Base-by-base conservation (phyloP, 2,888 invertebrate genomes). In the Drosophila yooni region DNA sequence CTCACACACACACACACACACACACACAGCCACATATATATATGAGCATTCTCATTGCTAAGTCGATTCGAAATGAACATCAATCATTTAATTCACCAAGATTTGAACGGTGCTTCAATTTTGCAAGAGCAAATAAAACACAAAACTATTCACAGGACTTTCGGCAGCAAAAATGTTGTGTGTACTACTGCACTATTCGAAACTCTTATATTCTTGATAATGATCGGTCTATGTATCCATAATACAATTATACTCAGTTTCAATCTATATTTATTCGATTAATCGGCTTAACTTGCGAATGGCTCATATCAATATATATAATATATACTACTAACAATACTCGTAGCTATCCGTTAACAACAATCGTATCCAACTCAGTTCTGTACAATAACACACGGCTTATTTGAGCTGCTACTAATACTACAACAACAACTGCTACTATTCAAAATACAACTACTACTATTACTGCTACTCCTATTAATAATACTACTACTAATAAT, bases 11-110 rank as follows among this genome's bases (percentile, higher is more conserved):
- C 29, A 64, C 36, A 61, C 60, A 53, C 13, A 59, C 18, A 62
- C 29, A 29, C 29, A 64, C 40, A 63, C 48, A 65, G 18, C 53
- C 11, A 61, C 29, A 34, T 31, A 77, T 46, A 85, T 76, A 85
- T 84, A 88, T 85, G 88, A 85, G 88, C 85, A 85, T 85, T 88
- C 85, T 74, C 85, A 88, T 88, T 84, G 88, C 74, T 88, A 85
- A 85, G 88, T 85, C 84, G 84, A 85, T 87, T 81, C 78, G 70
- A 69, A 54, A 62, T 63, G 74, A 72, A 52, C 67, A 74, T 81
- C 75, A 74, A 66, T 75, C 75, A 81, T 81, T 67, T 43, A 73
- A 69, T 68, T 75, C 78, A 81, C 70, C 68, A 72, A 70, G 75
- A 75, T 80, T 76, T 67, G 75, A 81, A 78, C 81, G 80, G 76